A percentile compares a stretch with the other conserved stretches of the same genome.
phyloP scores from a whole-genome alignment of 2,113 vertebrate species.

The Osmerus eperlanus region DNA sequence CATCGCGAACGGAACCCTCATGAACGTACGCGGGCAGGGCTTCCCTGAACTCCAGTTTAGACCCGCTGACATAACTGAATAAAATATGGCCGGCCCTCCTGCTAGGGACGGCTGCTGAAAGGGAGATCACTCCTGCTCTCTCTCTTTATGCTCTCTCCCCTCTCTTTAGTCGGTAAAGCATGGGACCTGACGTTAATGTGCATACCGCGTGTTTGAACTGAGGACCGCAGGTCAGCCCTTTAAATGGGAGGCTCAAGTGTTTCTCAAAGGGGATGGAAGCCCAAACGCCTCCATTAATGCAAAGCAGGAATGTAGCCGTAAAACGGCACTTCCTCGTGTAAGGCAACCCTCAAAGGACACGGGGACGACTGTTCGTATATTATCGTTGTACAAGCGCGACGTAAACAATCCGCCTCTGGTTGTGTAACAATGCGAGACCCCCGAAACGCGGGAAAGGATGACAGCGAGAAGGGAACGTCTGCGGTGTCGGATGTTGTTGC shows the following conservation, averaged over 20 bases:
- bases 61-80: conserved; percentile 71
- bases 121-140: conserved; percentile 63
- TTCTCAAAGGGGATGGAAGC: conserved; percentile 66
- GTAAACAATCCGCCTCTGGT: conserved; percentile 1
- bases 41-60: conserved; percentile 50
- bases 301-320: conserved; percentile 69
- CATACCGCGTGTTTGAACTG: conserved; percentile 67
- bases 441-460: no score
- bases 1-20: conserved; percentile 38
- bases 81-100: conserved; percentile 64
- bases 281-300: conserved; percentile 68
- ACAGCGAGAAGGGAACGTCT: no score
- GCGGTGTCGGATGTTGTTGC: no score
- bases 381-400: background rate
- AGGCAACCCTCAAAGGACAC: conserved; percentile 39
- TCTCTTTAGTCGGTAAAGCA: conserved; percentile 50
- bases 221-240: conserved; percentile 69
- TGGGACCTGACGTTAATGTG: conserved; percentile 63
- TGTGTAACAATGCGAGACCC: no score
- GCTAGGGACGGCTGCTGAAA: conserved; percentile 62
- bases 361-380: conserved; percentile 9
- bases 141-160: conserved; percentile 64
- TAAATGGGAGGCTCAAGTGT: conserved; percentile 71
- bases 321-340: conserved; percentile 69
- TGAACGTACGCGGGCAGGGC: conserved; percentile 51